A percentile compares a stretch with the other conserved stretches of the same genome.
Conservation (phyloP, 2,113 vertebrate species). For the Prunella fulvescens region DNA sequence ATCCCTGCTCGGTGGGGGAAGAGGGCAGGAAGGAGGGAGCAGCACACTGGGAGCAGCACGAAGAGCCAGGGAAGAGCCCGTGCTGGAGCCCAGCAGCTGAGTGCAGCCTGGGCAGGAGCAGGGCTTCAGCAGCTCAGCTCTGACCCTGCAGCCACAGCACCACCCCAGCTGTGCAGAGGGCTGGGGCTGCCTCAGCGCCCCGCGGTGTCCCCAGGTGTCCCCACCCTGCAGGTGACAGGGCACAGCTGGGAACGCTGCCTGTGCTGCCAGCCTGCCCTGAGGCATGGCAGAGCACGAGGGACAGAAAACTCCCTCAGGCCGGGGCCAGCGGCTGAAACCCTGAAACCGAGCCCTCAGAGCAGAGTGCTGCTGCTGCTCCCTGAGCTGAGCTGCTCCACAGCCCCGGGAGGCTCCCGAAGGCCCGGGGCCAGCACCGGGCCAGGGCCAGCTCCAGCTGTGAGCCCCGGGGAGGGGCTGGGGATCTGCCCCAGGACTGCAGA, state of each 20-base stretch:
- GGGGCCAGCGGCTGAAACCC: background rate
- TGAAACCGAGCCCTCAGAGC: background rate
- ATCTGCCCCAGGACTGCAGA: background rate
- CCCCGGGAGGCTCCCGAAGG: background rate
- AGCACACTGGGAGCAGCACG: background rate
- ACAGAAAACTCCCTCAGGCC: background rate
- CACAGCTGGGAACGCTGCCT: too few relatives aligned
- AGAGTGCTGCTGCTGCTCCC: background rate
- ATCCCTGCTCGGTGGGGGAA: accelerated
- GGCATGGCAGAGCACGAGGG: too few relatives aligned
- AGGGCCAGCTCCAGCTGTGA: background rate
- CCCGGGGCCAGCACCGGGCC: too few relatives aligned
- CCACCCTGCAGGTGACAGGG: too few relatives aligned
- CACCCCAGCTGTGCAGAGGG: too few relatives aligned
- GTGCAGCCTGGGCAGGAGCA: background rate
- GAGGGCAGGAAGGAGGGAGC: background rate
- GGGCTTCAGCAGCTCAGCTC: background rate
- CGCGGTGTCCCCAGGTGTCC: background rate
- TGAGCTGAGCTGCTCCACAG: too few relatives aligned
- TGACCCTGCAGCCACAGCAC: accelerated
- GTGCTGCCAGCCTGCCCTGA: background rate
- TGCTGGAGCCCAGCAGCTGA: background rate
- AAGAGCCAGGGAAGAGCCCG: accelerated
- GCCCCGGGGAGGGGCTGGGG: background rate
- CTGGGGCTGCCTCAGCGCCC: background rate